A percentile compares a stretch with the other conserved stretches of the same genome.
phyloP scores from a whole-genome alignment of 2,113 vertebrate genomes.

The Corynorhinus townsendii region DNA sequence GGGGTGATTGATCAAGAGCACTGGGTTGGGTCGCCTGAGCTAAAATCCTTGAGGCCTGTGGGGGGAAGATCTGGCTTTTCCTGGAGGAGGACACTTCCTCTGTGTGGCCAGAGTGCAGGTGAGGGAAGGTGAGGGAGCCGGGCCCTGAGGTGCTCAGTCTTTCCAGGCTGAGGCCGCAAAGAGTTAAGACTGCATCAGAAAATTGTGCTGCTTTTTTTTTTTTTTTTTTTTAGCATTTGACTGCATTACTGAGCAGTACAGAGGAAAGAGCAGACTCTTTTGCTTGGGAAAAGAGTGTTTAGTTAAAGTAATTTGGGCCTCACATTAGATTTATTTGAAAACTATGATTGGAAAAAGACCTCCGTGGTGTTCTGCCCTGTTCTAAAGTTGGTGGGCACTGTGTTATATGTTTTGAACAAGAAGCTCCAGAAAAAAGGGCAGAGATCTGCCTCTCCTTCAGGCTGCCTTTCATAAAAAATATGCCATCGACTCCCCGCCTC shows the following conservation, averaged over 20 bases:
- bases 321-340: conserved; percentile 29
- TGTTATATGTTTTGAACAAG: conserved; percentile 1
- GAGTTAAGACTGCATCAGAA: conserved; percentile 70
- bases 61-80: neutral
- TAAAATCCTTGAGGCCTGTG: neutral
- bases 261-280: conserved; percentile 23
- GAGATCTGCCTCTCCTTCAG: neutral
- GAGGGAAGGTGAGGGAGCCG: neutral
- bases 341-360: conserved; percentile 32
- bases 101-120: neutral
- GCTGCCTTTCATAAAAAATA: neutral
- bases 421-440: neutral
- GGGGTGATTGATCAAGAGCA: neutral
- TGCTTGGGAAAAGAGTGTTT: conserved; percentile 19
- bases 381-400: conserved; percentile 21
- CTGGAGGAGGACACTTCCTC: neutral
- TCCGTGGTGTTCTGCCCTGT: conserved; percentile 17
- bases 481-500: too few species aligned
- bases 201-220: conserved; percentile 45
- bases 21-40: neutral
- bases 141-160: neutral
- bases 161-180: neutral
- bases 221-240: conserved; percentile 38
- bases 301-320: conserved; percentile 33
- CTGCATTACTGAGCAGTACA: conserved; percentile 46